Percentiles rank a stretch among this genome's conserved stretches.
phyloP scores from a whole-genome alignment of 2,888 invertebrate species.

The Stenurella melanura region DNA sequence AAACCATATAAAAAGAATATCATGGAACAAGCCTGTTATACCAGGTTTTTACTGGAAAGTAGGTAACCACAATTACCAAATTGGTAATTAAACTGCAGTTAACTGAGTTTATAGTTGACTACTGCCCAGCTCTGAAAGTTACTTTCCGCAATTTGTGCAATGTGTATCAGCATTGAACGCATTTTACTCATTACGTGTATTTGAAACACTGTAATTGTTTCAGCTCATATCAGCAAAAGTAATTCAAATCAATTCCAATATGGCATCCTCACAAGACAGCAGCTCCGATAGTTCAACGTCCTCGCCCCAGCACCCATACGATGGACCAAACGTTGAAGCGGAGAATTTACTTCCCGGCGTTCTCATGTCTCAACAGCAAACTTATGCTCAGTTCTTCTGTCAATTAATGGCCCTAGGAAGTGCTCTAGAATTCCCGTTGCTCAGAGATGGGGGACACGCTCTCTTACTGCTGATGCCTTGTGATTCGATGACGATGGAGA shows the following conservation, averaged over 20 bases:
- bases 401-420: slow-evolving; percentile 93
- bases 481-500: slow-evolving; percentile 75
- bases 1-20: no score
- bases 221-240: slow-evolving; percentile 86
- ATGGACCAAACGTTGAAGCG: slow-evolving; percentile 86
- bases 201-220: slow-evolving; percentile 4
- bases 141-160: no score
- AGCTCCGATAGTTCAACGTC: slow-evolving; percentile 96
- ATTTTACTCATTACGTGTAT: background rate
- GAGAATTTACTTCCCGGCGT: slow-evolving; percentile 95
- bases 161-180: no score
- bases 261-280: slow-evolving; percentile 91
- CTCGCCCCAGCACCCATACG: slow-evolving; percentile 91
- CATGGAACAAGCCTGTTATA: no score
- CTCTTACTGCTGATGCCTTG: slow-evolving; percentile 89
- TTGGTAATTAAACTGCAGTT: no score
- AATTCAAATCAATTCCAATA: slow-evolving; percentile 82
- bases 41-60: no score
- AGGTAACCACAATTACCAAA: no score
- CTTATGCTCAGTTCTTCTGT: slow-evolving; percentile 87
- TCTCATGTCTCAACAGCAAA: slow-evolving; percentile 87
- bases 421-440: slow-evolving; percentile 83
- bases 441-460: slow-evolving; percentile 89
- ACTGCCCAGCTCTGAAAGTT: no score
- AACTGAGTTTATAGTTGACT: no score